A percentile compares a stretch with the other conserved stretches of the same genome.
Conservation (phyloP, 2,797 vertebrate species). For the Propithecus deckenii region DNA sequence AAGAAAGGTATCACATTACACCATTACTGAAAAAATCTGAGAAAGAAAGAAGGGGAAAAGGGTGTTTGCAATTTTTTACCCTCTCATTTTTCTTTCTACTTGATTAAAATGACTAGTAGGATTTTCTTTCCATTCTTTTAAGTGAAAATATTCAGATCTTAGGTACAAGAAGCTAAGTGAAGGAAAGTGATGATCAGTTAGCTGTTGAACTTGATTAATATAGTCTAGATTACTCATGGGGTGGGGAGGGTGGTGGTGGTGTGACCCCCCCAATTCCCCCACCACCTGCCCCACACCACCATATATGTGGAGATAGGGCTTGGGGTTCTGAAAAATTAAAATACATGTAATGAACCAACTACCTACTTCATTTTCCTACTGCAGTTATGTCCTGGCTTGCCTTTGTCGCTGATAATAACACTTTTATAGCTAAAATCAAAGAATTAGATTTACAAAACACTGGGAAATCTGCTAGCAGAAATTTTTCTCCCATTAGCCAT, state of each 20-base stretch:
- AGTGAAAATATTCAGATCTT: neutral
- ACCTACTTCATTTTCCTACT: neutral
- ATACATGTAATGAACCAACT: neutral
- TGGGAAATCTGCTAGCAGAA: conserved; percentile 67
- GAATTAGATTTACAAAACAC: conserved; percentile 66
- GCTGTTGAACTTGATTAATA: neutral
- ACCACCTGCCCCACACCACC: neutral
- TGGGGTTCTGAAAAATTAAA: neutral
- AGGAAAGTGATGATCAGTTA: neutral
- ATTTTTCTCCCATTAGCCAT: conserved; percentile 72
- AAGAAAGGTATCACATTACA: conserved; percentile 1
- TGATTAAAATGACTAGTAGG: neutral
- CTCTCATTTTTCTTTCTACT: conserved; percentile 13
- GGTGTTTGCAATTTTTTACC: neutral
- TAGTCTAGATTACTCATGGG: neutral
- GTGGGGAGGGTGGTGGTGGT: accelerated
- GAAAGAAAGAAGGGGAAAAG: neutral
- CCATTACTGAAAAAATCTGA: neutral
- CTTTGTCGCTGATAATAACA: conserved; percentile 74
- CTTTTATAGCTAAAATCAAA: conserved; percentile 69
- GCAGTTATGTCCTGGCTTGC: neutral
- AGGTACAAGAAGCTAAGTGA: neutral
- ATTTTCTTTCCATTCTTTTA: neutral
- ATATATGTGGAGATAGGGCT: accelerated
- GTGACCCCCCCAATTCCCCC: neutral